Percentiles rank a stretch among this genome's conserved stretches.
Evolutionary conservation across 2,113 vertebrate genomes (phyloP).

Genomic region (Barnardius zonarius): DNA sequence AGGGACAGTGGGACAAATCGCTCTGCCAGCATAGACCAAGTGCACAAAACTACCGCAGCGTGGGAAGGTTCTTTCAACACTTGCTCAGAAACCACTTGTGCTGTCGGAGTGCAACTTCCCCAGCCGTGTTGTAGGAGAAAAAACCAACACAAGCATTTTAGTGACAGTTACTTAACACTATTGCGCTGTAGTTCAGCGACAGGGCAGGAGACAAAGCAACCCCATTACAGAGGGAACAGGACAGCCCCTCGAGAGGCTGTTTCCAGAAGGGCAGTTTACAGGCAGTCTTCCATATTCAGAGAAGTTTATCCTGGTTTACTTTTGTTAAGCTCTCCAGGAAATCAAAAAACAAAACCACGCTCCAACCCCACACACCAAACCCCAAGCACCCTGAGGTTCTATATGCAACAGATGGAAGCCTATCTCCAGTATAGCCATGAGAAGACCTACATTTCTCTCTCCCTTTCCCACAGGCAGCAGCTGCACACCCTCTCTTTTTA

Average conservation of each 20-base stretch:
- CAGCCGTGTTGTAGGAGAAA: neutral
- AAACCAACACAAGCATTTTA: neutral
- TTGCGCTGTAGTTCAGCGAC: neutral
- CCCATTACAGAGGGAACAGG: neutral
- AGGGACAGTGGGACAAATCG: neutral
- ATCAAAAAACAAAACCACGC: neutral
- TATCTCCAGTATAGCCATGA: neutral
- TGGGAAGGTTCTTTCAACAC: neutral
- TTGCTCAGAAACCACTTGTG: fast-evolving
- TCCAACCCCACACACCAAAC: neutral
- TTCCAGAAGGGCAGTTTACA: neutral
- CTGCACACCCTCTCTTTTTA: neutral
- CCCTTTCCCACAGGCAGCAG: neutral
- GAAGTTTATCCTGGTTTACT: neutral
- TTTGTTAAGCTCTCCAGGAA: neutral
- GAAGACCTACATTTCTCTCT: neutral
- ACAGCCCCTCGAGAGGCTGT: neutral
- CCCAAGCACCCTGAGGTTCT: neutral
- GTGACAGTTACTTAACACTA: fast-evolving
- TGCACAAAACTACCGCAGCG: fast-evolving
- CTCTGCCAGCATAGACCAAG: neutral
- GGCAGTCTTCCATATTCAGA: neutral
- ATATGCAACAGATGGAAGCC: neutral
- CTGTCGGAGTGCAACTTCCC: neutral
- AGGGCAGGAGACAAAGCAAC: neutral